Conservation (phyloP, 2,113 vertebrate genomes). For the Ictalurus punctatus region DNA sequence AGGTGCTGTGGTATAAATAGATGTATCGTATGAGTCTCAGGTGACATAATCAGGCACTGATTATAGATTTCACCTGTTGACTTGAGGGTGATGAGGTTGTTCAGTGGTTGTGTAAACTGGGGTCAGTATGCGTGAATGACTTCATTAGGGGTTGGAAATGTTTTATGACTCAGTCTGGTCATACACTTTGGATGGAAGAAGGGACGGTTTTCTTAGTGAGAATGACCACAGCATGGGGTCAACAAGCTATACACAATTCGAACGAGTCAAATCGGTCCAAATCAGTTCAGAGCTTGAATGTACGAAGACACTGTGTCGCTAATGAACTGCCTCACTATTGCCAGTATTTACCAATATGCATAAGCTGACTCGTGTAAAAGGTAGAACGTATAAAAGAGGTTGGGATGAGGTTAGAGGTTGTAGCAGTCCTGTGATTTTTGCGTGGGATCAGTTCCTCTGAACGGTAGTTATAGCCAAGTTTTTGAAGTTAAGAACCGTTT, state of each 20-base stretch:
- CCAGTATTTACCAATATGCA: not conserved
- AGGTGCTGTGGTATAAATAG: not conserved
- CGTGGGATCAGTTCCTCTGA: not conserved
- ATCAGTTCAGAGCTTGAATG: not conserved
- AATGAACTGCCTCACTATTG: not conserved
- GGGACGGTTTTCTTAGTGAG: conserved; percentile 59
- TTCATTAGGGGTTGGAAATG: conserved; percentile 63
- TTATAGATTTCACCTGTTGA: not conserved
- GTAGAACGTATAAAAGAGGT: not conserved
- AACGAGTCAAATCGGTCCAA: not conserved
- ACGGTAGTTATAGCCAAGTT: conserved; percentile 4
- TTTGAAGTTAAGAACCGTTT: conserved; percentile 23
- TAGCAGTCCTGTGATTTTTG: not conserved
- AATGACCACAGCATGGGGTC: conserved; percentile 48
- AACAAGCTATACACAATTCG: conserved; percentile 39
- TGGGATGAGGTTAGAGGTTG: not conserved
- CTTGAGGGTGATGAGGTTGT: not conserved
- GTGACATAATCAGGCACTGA: not conserved
- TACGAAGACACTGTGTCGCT: not conserved
- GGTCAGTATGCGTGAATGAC: conserved; percentile 60
- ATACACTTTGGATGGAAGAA: conserved; percentile 65
- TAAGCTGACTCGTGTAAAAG: not conserved
- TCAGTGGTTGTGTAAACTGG: not conserved
- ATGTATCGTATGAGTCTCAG: not conserved
- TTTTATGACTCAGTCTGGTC: conserved; percentile 70